Percentiles rank a stretch among this genome's conserved stretches.
phyloP scores from a whole-genome alignment of 2,113 vertebrate species.

The Atlantisia rogersi region DNA sequence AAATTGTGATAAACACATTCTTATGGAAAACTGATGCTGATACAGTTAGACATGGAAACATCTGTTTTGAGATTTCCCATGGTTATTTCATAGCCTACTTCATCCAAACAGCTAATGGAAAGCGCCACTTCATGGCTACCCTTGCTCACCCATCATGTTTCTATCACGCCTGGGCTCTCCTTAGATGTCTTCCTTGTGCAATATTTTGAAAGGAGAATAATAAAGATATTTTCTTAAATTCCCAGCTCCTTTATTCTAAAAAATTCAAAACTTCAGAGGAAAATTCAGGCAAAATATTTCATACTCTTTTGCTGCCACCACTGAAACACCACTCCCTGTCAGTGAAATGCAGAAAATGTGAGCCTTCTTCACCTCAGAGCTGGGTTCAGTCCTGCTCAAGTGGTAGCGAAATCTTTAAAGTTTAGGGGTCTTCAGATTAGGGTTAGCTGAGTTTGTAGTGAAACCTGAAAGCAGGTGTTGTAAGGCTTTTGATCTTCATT shows the following conservation, averaged over 20 bases:
- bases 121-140: neutral
- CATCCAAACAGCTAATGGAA: neutral
- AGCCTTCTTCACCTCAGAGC: neutral
- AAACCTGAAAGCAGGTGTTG: neutral
- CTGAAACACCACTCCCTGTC: neutral
- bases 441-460: neutral
- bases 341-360: neutral
- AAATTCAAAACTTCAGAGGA: neutral
- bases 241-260: neutral
- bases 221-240: neutral
- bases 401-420: neutral
- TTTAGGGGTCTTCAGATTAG: neutral
- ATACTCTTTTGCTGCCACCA: neutral
- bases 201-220: neutral
- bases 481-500: neutral
- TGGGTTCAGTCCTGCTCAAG: neutral
- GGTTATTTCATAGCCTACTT: neutral
- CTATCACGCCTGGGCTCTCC: neutral
- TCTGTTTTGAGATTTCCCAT: neutral
- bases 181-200: neutral
- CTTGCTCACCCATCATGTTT: neutral
- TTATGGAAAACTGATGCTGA: neutral
- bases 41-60: neutral
- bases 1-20: neutral
- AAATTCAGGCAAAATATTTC: neutral